Evolutionary conservation across 2,113 vertebrate genomes (phyloP), one percentile per base, ranked within the genome.

Genomic region (Sardina pilchardus): DNA sequence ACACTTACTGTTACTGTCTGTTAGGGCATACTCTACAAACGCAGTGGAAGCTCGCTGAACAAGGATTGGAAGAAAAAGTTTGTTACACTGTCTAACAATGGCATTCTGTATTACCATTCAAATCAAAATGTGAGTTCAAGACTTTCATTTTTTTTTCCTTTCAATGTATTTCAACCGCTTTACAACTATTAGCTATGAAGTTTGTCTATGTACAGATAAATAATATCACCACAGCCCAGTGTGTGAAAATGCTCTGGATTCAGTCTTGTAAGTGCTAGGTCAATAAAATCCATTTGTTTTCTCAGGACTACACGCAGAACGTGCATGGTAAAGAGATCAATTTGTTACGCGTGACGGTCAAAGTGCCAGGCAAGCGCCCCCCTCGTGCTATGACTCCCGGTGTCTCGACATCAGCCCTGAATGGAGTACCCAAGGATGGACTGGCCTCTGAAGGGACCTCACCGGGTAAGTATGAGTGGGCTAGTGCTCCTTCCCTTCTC

Each of bases 41-140:
- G 97, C 84, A 97, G 98, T 1, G 97, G 97, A 24, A 98, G 97
- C 90, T 98, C 98, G 85, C 95, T 99, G 91, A 99, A 99, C 89
- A 99, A 99, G 92, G 98, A 99, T 90, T 99, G 98, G 98, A 99
- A 99, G 95, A 99, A 99, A 95, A 99, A 99, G 82, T 98, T 96
- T 0, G 98, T 99, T 81, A 99, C 98, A 0, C 90, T 99, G 89
- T 96, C 96, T 87, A 97, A 96, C 93, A 98, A 97, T 0, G 98
- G 98, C 84, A 95, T 97, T 34, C 94, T 99, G 75, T 95, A 95
- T 75, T 99, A 99, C 90, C 97, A 99, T 92, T 97, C 98, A 90
- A 99, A 95, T 94, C 92, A 96, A 92, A 97, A 96, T 0, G 98
- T 99, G 26, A 90, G 89, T 82, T 48, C 26, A 39, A 17, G 14